phyloP scores from a whole-genome alignment of 2,797 vertebrate genomes.

The Brotogeris chrysoptera region DNA sequence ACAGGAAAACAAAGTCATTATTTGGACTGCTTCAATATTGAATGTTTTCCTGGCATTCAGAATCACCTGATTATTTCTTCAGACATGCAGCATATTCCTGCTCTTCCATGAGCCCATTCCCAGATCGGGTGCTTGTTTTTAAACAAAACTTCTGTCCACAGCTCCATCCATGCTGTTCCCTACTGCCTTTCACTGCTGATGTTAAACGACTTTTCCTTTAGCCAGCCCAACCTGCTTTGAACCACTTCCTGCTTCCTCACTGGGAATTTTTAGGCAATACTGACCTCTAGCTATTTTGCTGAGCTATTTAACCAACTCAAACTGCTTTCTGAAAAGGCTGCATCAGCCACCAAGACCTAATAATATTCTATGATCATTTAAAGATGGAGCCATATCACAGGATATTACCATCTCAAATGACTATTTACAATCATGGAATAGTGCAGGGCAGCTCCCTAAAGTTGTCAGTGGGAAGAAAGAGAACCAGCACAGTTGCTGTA shows the following conservation, averaged over 20 bases:
- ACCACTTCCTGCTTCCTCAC: background rate
- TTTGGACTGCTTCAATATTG: background rate
- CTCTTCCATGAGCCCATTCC: background rate
- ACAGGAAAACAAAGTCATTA: background rate
- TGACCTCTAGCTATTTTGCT: slow-evolving; percentile 42
- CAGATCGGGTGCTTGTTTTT: background rate
- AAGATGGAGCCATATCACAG: background rate
- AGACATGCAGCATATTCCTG: background rate
- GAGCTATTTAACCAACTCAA: background rate
- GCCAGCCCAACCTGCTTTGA: background rate
- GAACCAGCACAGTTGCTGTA: background rate
- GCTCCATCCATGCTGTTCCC: background rate
- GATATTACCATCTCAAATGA: background rate
- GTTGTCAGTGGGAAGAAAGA: background rate
- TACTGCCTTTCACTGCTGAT: background rate
- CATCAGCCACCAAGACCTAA: background rate
- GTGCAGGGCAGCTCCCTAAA: background rate
- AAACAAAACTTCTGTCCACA: background rate
- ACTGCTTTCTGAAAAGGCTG: background rate
- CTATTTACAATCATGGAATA: background rate
- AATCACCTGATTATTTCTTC: background rate
- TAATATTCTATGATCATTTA: background rate
- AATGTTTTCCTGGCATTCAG: background rate
- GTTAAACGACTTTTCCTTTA: background rate
- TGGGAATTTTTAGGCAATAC: background rate